Base-by-base conservation (phyloP, 2,113 vertebrate genomes). In the Oreochromis aureus region DNA sequence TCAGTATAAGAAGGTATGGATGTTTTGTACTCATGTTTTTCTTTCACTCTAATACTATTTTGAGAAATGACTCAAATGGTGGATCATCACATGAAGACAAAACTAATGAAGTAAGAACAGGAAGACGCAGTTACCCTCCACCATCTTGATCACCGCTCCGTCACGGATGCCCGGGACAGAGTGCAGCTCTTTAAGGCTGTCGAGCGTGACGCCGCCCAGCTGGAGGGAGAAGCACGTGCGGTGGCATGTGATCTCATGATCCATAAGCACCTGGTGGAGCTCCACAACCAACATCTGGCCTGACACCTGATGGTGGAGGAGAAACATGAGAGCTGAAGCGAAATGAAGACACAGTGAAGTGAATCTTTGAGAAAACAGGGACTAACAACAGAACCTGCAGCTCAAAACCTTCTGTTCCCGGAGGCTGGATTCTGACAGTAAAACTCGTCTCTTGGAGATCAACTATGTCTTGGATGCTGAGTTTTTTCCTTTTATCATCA, bases 211-310 rank as follows among this genome's bases (percentile, higher is more conserved):
- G 85, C 97, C 97, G 0, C 98, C 97, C 87, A 99, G 95, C 91
- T 98, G 98, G 87, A 99, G 95, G 1, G 98, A 99, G 96, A 99
- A 99, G 91, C 98, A 99, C 2, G 98, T 99, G 73, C 98, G 96
- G 58, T 98, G 97, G 93, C 98, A 98, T 1, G 98, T 99, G 79
- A 98, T 96, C 89, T 99, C 97, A 0, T 98, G 97, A 92, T 99
- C 98, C 98, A 99, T 99, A 86, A 99, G 90, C 80, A 99, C 97
- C 63, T 99, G 98, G 90, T 98, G 98, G 86, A 99, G 97, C 94
- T 99, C 98, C 22, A 97, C 97, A 30, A 99, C 98, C 97, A 98
- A 96, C 94, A 98, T 98, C 95, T 98, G 97, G 16, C 98, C 97
- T 22, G 98, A 98, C 5, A 99, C 98, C 98, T 99, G 91, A 76